A percentile compares a stretch with the other conserved stretches of the same genome.
Conservation (phyloP, 1,140 invertebrate genomes). For the Drosophila carrolli region DNA sequence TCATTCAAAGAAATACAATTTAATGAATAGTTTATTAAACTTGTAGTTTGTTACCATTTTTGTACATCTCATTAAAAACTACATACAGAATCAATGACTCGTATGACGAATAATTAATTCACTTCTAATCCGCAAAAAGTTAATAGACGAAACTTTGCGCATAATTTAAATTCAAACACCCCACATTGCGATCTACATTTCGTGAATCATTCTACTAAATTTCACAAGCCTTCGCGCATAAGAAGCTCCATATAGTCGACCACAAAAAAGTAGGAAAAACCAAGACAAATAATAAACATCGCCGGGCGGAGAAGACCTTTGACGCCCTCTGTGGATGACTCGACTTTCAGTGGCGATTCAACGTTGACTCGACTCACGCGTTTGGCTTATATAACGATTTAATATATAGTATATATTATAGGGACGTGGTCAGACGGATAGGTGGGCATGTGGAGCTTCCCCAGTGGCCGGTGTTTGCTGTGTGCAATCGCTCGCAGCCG, state of each 20-base stretch:
- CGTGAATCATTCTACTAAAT: constrained; percentile 6
- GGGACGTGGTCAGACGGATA: constrained; percentile 2
- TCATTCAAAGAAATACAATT: neutral
- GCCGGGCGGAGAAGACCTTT: constrained; percentile 12
- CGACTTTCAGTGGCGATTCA: constrained; percentile 37
- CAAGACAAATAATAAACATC: neutral
- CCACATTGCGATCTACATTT: neutral
- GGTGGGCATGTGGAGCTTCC: constrained; percentile 19
- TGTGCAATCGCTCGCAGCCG: constrained; percentile 47
- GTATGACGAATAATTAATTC: constrained; percentile 1
- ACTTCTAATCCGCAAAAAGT: neutral
- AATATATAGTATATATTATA: constrained; percentile 3
- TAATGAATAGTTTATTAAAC: neutral
- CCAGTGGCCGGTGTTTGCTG: constrained; percentile 38
- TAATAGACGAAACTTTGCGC: neutral
- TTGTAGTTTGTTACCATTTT: neutral
- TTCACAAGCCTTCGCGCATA: neutral
- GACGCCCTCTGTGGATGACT: constrained; percentile 22
- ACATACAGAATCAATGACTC: constrained; percentile 1
- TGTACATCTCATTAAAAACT: neutral
- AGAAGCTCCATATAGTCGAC: neutral
- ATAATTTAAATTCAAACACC: constrained; percentile 17
- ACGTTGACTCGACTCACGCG: constrained; percentile 23
- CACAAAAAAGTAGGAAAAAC: neutral
- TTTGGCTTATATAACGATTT: constrained; percentile 35